Evolutionary conservation across 1,140 invertebrate species (phyloP).

Genomic region (Drosophila eugracilis): DNA sequence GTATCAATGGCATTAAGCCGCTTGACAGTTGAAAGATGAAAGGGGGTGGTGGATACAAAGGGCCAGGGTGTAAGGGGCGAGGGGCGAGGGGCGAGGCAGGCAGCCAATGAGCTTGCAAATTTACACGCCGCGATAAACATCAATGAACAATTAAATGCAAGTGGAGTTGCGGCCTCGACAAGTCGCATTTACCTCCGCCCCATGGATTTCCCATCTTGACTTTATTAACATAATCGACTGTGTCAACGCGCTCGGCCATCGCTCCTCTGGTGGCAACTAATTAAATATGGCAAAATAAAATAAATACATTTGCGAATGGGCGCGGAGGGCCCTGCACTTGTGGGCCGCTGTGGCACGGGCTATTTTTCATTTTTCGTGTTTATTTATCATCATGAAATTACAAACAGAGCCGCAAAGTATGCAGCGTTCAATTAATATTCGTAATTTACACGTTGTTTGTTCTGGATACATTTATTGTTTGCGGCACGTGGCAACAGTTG

Average conservation of each 20-base stretch:
- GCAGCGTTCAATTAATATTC: slow-evolving; percentile 64
- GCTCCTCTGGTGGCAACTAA: slow-evolving; percentile 57
- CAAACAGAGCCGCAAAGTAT: slow-evolving; percentile 42
- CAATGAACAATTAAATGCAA: slow-evolving; percentile 74
- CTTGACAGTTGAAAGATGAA: slow-evolving; percentile 33
- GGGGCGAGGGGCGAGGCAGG: background rate
- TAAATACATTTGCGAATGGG: slow-evolving; percentile 33
- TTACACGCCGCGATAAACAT: slow-evolving; percentile 65
- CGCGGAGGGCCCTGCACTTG: background rate
- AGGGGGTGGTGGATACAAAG: slow-evolving; percentile 17
- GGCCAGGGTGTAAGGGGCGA: background rate
- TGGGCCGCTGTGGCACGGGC: slow-evolving; percentile 17
- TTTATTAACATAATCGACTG: slow-evolving; percentile 75
- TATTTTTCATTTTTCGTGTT: slow-evolving; percentile 52
- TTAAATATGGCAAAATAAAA: slow-evolving; percentile 63
- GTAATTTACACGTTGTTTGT: slow-evolving; percentile 56
- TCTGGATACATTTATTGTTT: slow-evolving; percentile 59
- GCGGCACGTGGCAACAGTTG: slow-evolving; percentile 41
- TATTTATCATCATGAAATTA: slow-evolving; percentile 49
- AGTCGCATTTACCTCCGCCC: slow-evolving; percentile 4
- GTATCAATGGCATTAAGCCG: slow-evolving; percentile 36
- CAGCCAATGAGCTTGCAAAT: slow-evolving; percentile 55
- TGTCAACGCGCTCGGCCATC: slow-evolving; percentile 65
- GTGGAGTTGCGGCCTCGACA: slow-evolving; percentile 32
- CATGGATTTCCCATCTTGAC: slow-evolving; percentile 14